Conservation (phyloP, 2,113 vertebrate genomes). For the Rhodinocichla rosea region DNA sequence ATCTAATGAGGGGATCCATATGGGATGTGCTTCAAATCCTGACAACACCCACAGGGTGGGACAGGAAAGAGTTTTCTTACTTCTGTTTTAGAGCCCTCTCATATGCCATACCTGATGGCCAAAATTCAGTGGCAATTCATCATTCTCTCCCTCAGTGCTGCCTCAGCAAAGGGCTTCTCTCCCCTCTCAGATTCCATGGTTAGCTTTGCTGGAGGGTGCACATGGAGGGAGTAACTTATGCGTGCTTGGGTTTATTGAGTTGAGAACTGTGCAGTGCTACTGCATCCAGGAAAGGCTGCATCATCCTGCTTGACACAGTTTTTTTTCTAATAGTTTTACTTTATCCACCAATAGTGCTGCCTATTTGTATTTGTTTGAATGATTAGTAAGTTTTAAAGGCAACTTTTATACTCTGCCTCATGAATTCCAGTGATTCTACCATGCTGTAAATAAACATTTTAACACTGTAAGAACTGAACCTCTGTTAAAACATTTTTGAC, state of each 20-base stretch:
- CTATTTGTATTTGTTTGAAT: background rate
- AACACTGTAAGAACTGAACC: background rate
- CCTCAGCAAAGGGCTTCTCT: background rate
- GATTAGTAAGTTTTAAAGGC: background rate
- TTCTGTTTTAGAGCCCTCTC: background rate
- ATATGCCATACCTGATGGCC: fast-evolving
- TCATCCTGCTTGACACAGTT: background rate
- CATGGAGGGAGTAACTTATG: background rate
- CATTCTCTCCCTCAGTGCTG: background rate
- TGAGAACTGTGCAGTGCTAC: background rate
- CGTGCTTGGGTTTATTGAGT: background rate
- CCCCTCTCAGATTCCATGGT: background rate
- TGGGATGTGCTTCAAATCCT: background rate
- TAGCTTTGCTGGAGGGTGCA: background rate
- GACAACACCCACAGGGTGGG: background rate
- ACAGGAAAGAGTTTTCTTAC: background rate
- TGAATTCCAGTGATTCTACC: background rate
- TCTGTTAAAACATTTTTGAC: background rate
- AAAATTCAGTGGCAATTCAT: background rate
- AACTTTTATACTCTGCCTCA: background rate
- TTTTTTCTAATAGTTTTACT: background rate
- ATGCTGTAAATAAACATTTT: background rate
- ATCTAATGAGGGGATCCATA: background rate
- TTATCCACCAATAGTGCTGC: background rate
- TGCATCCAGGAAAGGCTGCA: background rate